Evolutionary conservation across 1,140 invertebrate genomes (phyloP).

Genomic region (Cotesia glomerata): DNA sequence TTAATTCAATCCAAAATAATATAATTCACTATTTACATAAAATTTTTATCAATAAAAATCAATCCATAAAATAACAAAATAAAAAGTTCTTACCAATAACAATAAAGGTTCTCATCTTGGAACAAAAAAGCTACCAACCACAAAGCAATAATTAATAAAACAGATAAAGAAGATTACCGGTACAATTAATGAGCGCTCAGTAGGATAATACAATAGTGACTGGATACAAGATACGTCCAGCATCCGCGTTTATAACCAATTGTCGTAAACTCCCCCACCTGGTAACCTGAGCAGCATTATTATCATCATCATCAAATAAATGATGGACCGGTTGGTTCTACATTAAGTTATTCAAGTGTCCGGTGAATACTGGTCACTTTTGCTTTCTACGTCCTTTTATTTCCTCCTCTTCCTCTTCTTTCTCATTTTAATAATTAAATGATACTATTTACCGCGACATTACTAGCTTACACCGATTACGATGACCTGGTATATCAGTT

Average conservation of each 20-base stretch:
- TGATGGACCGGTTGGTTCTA: neutral
- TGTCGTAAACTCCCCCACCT: conserved; percentile 42
- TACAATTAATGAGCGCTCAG: neutral
- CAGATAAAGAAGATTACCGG: neutral
- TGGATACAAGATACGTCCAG: conserved; percentile 41
- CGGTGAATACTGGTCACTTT: conserved; percentile 34
- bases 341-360: conserved; percentile 20
- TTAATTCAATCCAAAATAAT: neutral
- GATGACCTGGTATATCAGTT: conserved; percentile 36
- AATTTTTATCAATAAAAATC: neutral
- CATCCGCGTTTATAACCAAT: conserved; percentile 46
- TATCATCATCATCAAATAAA: conserved; percentile 1
- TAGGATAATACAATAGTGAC: conserved; percentile 36
- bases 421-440: neutral
- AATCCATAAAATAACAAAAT: neutral
- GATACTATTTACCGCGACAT: conserved; percentile 2
- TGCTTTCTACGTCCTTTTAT: conserved; percentile 13
- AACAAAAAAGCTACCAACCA: neutral
- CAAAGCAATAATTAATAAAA: neutral
- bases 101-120: neutral
- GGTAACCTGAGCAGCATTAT: neutral
- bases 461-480: conserved; percentile 27
- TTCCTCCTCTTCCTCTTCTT: neutral
- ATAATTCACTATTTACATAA: neutral
- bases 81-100: neutral